A percentile compares a stretch with the other conserved stretches of the same genome.
Conservation (phyloP, 2,113 vertebrate genomes). For the Agapornis roseicollis region DNA sequence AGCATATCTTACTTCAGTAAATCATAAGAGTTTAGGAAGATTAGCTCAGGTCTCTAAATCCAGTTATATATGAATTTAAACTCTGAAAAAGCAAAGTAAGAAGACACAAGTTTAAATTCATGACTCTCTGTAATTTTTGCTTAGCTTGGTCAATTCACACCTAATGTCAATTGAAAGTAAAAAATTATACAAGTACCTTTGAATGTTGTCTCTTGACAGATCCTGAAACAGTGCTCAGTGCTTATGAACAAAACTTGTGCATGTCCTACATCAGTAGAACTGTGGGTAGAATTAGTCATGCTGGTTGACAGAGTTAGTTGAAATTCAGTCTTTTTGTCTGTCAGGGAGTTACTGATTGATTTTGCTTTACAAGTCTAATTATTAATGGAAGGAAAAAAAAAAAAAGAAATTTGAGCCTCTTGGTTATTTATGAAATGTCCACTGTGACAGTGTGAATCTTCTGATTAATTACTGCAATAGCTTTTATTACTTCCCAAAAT, state of each 20-base stretch:
- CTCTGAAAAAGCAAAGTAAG: neutral
- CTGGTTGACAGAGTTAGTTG: neutral
- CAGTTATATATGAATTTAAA: neutral
- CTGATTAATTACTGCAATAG: neutral
- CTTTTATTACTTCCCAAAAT: neutral
- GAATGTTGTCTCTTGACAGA: neutral
- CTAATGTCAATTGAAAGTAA: neutral
- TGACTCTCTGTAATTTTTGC: neutral
- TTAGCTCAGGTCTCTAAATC: neutral
- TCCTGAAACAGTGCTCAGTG: neutral
- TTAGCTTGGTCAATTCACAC: neutral
- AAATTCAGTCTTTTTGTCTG: conserved; percentile 2
- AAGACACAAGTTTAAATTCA: neutral
- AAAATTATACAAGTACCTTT: neutral
- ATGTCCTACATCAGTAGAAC: neutral
- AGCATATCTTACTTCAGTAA: neutral
- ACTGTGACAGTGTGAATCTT: neutral
- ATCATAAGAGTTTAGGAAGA: neutral
- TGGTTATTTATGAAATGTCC: neutral
- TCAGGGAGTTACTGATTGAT: neutral
- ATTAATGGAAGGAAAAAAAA: conserved; percentile 24
- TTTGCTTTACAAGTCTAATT: conserved; percentile 28
- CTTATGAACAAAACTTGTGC: neutral
- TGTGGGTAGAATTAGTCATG: conserved; percentile 21
- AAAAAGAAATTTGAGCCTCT: neutral